Percentiles rank a stretch among this genome's conserved stretches.
These are phyloP conservation scores for Isaurus tuberculatus DNA, from an alignment of 92 coral and sea anemone species.

Conservation along the genomic window DNA sequence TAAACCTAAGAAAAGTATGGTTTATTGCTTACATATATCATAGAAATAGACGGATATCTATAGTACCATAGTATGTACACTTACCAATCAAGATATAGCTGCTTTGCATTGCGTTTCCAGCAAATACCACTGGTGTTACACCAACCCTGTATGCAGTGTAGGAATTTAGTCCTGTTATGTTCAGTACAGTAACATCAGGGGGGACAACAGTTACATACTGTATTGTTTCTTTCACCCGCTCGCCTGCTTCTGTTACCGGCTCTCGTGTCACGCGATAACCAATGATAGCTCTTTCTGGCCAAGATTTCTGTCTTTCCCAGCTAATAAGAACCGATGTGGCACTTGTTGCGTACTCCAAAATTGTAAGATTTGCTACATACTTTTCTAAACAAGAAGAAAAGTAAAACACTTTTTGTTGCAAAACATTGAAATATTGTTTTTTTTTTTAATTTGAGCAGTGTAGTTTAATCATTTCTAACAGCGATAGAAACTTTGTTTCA, in stretches of 20 bases:
- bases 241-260: background rate
- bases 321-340: slow-evolving; percentile 2
- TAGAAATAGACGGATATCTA: too few relatives aligned
- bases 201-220: background rate
- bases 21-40: too few relatives aligned
- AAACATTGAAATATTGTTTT: too few relatives aligned
- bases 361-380: background rate
- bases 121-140: background rate
- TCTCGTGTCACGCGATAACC: slow-evolving; percentile 9
- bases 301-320: background rate
- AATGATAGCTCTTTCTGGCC: background rate
- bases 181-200: background rate
- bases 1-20: too few relatives aligned
- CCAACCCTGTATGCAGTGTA: slow-evolving; percentile 13
- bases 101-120: background rate
- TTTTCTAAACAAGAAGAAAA: background rate
- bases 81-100: slow-evolving; percentile 20
- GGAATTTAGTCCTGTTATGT: slow-evolving; percentile 9
- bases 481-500: too few relatives aligned
- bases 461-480: too few relatives aligned
- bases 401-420: too few relatives aligned
- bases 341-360: background rate
- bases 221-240: background rate
- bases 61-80: background rate
- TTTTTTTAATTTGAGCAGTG: too few relatives aligned